Percentiles rank a stretch among this genome's conserved stretches.
These are phyloP conservation scores for Pituophis catenifer DNA, from an alignment of 2,113 vertebrate genomes.

Conservation along the genomic window DNA sequence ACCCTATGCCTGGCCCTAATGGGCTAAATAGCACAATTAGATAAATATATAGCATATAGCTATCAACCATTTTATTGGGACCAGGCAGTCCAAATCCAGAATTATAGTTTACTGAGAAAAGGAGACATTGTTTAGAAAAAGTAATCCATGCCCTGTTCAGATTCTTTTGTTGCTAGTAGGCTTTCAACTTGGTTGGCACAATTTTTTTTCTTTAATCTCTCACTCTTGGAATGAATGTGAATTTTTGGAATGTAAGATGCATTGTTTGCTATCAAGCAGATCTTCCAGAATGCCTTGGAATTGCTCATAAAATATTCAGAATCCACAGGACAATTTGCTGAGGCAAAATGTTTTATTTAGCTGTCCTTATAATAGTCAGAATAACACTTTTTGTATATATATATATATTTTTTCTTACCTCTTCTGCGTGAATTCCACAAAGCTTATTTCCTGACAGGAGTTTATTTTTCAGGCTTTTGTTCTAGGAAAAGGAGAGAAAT, in stretches of 20 bases:
- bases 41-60: background rate
- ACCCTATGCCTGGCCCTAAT: background rate
- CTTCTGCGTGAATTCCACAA: constrained; percentile 92
- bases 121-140: background rate
- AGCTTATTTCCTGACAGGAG: constrained; percentile 93
- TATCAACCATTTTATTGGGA: background rate
- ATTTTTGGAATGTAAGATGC: background rate
- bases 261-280: background rate
- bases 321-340: background rate
- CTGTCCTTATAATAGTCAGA: background rate
- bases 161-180: background rate
- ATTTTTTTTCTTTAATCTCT: background rate
- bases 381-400: background rate
- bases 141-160: background rate
- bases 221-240: background rate
- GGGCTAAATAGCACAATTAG: background rate
- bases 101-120: background rate
- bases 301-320: background rate
- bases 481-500: constrained; percentile 71
- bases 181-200: background rate
- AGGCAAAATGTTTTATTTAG: background rate
- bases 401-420: constrained; percentile 78
- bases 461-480: constrained; percentile 98
- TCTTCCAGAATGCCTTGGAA: background rate
- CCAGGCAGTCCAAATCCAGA: background rate